These are phyloP conservation scores for Neomonachus schauinslandi DNA, from an alignment of 2,113 vertebrate genomes.

Conservation along the genomic window DNA sequence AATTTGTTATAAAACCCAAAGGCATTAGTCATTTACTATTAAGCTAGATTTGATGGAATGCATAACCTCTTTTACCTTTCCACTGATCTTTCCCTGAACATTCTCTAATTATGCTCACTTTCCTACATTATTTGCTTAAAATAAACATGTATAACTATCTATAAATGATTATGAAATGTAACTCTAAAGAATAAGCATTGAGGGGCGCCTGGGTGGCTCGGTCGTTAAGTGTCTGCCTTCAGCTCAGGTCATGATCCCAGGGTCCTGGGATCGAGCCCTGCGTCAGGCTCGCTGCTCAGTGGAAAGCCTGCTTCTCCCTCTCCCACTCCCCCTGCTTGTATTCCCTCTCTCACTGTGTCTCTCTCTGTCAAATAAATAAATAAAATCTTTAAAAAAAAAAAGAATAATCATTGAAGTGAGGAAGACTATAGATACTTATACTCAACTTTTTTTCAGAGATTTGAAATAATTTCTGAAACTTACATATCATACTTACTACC, in stretches of 20 bases:
- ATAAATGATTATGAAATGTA: neutral
- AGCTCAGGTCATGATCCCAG: no score
- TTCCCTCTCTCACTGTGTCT: no score
- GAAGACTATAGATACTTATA: neutral
- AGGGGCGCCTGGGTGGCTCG: no score
- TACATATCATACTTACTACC: neutral
- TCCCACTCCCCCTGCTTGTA: no score
- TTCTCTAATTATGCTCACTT: neutral
- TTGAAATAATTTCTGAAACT: conserved; percentile 2
- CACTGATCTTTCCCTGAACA: neutral
- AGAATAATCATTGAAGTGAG: neutral
- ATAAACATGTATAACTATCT: neutral
- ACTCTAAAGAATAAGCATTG: neutral
- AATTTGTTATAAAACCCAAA: conserved; percentile 10
- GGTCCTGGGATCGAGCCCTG: no score
- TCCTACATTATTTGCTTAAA: conserved; percentile 4
- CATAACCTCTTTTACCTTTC: neutral
- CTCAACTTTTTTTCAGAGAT: neutral
- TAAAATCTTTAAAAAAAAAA: no score
- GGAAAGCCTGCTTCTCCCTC: no score
- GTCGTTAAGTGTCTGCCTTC: no score
- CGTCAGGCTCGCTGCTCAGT: no score
- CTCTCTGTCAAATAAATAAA: no score
- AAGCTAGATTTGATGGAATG: neutral
- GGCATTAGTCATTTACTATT: neutral